These are phyloP conservation scores for Plusia festucae DNA, from an alignment of 2,888 invertebrate species.

Conservation along the genomic window DNA sequence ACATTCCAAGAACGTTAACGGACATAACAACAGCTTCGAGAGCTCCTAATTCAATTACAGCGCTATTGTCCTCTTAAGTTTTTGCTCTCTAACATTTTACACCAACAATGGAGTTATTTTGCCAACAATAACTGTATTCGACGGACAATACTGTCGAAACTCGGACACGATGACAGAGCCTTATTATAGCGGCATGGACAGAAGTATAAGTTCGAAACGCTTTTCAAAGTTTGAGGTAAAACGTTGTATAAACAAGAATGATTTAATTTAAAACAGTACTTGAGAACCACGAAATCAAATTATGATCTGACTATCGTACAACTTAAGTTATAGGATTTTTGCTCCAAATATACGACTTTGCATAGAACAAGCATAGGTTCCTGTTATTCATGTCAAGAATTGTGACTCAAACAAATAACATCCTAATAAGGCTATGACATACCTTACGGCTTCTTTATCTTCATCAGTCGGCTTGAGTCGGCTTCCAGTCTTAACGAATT, in stretches of 20 bases:
- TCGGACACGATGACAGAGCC: conserved; percentile 63
- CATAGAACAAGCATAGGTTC: background rate
- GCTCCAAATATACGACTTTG: too few relatives aligned
- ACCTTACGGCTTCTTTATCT: too few relatives aligned
- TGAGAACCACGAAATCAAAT: too few relatives aligned
- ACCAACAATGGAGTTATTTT: conserved; percentile 83
- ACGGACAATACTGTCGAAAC: conserved; percentile 60
- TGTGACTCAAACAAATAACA: too few relatives aligned
- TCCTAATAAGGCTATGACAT: too few relatives aligned
- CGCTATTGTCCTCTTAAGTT: conserved; percentile 74
- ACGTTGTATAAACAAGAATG: too few relatives aligned
- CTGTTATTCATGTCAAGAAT: too few relatives aligned
- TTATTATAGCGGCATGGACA: conserved; percentile 3
- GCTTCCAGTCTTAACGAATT: too few relatives aligned
- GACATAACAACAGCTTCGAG: conserved; percentile 63
- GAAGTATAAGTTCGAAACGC: conserved; percentile 42
- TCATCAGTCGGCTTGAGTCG: too few relatives aligned
- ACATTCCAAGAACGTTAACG: conserved; percentile 68
- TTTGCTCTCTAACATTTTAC: conserved; percentile 76
- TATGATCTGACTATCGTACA: background rate
- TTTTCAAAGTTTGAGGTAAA: too few relatives aligned
- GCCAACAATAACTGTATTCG: conserved; percentile 86
- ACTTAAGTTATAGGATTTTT: too few relatives aligned
- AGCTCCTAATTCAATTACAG: conserved; percentile 85
- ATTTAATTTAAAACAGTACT: too few relatives aligned